A percentile compares a stretch with the other conserved stretches of the same genome.
Evolutionary conservation across 2,888 invertebrate species (phyloP).

Genomic region (Argyresthia albistria): DNA sequence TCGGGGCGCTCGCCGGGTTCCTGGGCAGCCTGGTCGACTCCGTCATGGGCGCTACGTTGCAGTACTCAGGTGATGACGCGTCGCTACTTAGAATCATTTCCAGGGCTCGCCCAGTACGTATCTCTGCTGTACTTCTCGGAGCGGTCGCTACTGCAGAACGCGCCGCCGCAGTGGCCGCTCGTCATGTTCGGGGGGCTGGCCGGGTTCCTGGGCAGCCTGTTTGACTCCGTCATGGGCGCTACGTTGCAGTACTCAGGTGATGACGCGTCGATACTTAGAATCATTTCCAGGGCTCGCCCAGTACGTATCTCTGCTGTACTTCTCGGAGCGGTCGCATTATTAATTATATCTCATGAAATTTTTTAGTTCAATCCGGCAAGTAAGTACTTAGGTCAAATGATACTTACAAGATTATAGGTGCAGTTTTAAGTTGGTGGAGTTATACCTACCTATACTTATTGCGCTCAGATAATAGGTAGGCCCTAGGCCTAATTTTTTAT

Average conservation of each 20-base stretch:
- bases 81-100: conserved; percentile 1
- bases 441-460: too few species aligned
- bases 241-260: conserved; percentile 88
- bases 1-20: conserved; percentile 82
- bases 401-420: too few species aligned
- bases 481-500: too few species aligned
- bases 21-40: conserved; percentile 89
- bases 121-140: conserved; percentile 77
- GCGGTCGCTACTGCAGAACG: conserved; percentile 60
- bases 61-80: conserved; percentile 80
- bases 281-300: conserved; percentile 75
- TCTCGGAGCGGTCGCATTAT: conserved; percentile 70
- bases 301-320: conserved; percentile 77
- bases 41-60: conserved; percentile 85
- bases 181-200: conserved; percentile 79
- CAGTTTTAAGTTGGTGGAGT: too few species aligned
- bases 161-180: conserved; percentile 86
- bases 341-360: too few species aligned
- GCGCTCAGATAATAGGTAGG: too few species aligned
- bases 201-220: conserved; percentile 84
- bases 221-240: conserved; percentile 90
- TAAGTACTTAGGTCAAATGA: too few species aligned
- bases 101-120: conserved; percentile 80
- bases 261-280: not conserved
- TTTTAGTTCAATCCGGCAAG: too few species aligned